A percentile compares a stretch with the other conserved stretches of the same genome.
Evolutionary conservation across 2,113 vertebrate genomes (phyloP).

Genomic region (Perca flavescens): DNA sequence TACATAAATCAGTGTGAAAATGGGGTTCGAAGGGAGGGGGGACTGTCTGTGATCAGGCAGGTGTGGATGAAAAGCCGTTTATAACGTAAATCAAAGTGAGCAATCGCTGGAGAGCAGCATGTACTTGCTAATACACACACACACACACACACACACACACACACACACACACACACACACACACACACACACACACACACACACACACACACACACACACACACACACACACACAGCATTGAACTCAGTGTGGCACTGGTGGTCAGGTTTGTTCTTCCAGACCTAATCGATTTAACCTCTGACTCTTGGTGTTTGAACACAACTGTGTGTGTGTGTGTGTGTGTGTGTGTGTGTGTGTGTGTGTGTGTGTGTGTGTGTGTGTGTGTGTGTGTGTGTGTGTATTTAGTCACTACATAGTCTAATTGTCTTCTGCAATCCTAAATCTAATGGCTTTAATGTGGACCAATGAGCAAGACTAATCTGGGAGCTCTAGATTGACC

Average conservation of each 20-base stretch:
- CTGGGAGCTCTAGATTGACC: constrained; percentile 8
- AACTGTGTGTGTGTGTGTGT: neutral
- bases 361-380: constrained; percentile 2
- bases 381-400: neutral
- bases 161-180: neutral
- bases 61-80: constrained; percentile 44
- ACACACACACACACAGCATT: constrained; percentile 4
- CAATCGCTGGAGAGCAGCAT: neutral
- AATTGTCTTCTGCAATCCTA: constrained; percentile 38
- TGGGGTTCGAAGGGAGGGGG: neutral
- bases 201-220: no score
- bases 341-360: neutral
- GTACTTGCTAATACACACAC: constrained; percentile 16
- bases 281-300: constrained; percentile 65
- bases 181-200: neutral
- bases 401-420: constrained; percentile 7
- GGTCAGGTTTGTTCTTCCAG: constrained; percentile 45
- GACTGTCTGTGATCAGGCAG: constrained; percentile 39
- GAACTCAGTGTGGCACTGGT: constrained; percentile 15
- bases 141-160: neutral
- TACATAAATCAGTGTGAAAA: constrained; percentile 46
- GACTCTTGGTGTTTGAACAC: constrained; percentile 21
- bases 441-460: constrained; percentile 63
- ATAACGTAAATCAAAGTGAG: constrained; percentile 36
- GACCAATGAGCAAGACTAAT: constrained; percentile 57